Evolutionary conservation across 2,113 vertebrate genomes (phyloP), one percentile per base, ranked within the genome.

Genomic region (Dicaeum eximium): DNA sequence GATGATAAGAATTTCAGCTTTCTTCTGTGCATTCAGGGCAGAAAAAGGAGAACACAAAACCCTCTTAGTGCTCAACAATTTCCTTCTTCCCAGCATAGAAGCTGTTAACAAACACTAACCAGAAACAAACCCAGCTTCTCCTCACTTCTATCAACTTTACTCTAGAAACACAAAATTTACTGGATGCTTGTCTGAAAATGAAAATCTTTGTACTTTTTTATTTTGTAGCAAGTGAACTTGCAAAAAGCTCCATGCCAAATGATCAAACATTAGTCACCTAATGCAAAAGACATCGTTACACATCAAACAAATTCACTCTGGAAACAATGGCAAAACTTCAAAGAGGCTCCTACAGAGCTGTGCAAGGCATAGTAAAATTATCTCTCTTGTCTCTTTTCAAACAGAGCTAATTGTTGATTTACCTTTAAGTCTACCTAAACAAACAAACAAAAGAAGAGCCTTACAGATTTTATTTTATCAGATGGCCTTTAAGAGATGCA

Each of bases 301-400:
- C 79, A 94, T 93, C 85, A 96, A 97, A 94, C 73, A 89, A 82
- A 91, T 35, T 69, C 67, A 20, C 56, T 27, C 51, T 71, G 78
- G 88, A 90, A 93, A 96, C 92, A 95, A 93, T 78, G 85, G 75
- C 90, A 86, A 53, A 86, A 94, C 94, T 94, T 96, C 92, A 90
- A 94, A 96, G 93, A 80, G 71, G 51, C 72, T 95, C 62, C 79
- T 58, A 9, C 83, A 88, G 79, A 97, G 86, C 92, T 67, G 72
- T 74, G 44, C 75, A 90, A 96, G 60, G 74, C 90, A 88, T 21
- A 91, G 82, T 64, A 83, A 92, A 92, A 95, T 80, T 82, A 93
- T 58, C 92, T 94, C 80, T 37, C 73, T 74, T 44, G 71, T 94
- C 80, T 92, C 92, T 89, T 94, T 92, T 95, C 94, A 96, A 93